Percentiles rank a stretch among this genome's conserved stretches.
Conservation (phyloP, 2,113 vertebrate species). For the Vimba vimba region DNA sequence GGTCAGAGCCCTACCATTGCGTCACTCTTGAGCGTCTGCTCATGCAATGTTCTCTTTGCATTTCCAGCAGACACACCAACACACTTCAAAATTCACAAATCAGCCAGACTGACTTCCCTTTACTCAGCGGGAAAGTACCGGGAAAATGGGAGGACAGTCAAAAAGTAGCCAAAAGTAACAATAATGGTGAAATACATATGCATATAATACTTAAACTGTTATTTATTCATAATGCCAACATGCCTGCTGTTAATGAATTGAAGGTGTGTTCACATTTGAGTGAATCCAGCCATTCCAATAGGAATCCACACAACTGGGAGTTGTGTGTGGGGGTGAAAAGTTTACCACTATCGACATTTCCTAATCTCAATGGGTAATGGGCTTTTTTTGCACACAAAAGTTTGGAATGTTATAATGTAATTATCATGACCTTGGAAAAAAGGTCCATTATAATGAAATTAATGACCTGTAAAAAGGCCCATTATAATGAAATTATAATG, state of each 20-base stretch:
- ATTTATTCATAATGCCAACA: not conserved
- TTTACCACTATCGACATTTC: no score
- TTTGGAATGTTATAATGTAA: no score
- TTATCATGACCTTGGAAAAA: not conserved
- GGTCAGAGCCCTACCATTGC: constrained; percentile 33
- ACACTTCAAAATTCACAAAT: constrained; percentile 22
- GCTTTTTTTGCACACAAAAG: no score
- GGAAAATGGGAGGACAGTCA: constrained; percentile 46
- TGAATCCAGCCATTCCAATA: not conserved
- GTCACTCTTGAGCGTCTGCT: constrained; percentile 33
- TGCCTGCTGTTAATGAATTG: not conserved
- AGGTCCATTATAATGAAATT: not conserved
- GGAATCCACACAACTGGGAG: no score
- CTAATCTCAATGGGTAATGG: no score
- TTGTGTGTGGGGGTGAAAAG: no score
- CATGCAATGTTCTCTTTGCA: constrained; percentile 24
- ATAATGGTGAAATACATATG: constrained; percentile 34
- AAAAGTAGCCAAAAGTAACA: constrained; percentile 45
- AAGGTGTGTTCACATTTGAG: not conserved
- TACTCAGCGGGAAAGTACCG: constrained; percentile 51
- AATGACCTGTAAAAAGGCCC: not conserved
- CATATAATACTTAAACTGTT: constrained; percentile 1
- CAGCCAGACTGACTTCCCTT: constrained; percentile 17
- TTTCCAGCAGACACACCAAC: constrained; percentile 14
- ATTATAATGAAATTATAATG: not conserved